These are phyloP conservation scores for Catharus ustulatus DNA, from an alignment of 2,797 vertebrate species.

Conservation along the genomic window DNA sequence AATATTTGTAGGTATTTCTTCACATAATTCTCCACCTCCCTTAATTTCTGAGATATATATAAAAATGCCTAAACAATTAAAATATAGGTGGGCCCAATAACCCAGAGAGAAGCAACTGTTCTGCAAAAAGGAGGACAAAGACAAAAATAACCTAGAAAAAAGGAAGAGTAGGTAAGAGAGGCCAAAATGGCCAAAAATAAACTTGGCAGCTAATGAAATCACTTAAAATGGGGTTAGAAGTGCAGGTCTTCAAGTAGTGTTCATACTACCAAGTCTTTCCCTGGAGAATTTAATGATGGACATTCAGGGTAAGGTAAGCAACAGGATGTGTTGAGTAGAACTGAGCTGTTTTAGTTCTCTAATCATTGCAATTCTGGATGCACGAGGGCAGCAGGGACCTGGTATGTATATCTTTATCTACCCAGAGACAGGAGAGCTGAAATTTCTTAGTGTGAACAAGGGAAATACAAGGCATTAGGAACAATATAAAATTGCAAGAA, in stretches of 20 bases:
- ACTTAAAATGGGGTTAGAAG: conserved; percentile 56
- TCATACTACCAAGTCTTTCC: not conserved
- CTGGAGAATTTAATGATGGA: not conserved
- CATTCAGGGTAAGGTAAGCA: not conserved
- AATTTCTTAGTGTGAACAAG: not conserved
- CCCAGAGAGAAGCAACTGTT: conserved; percentile 42
- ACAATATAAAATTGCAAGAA: not conserved
- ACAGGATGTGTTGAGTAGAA: not conserved
- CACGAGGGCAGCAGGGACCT: not conserved
- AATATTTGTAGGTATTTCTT: not conserved
- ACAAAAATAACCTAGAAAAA: conserved; percentile 57
- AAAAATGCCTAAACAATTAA: conserved; percentile 49
- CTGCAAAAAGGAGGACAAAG: conserved; percentile 59
- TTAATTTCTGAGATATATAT: not conserved
- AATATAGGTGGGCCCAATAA: not conserved
- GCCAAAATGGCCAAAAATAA: conserved; percentile 58
- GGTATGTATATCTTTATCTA: not conserved
- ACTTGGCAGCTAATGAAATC: conserved; percentile 37
- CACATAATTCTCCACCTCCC: not conserved
- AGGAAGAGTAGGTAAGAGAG: conserved; percentile 42
- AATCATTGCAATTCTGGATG: not conserved
- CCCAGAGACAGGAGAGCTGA: not conserved
- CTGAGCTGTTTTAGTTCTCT: not conserved
- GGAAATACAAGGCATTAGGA: not conserved
- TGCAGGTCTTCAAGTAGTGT: not conserved